These are phyloP conservation scores for Pediacus dermestoides DNA, from an alignment of 2,888 invertebrate genomes.

Conservation along the genomic window DNA sequence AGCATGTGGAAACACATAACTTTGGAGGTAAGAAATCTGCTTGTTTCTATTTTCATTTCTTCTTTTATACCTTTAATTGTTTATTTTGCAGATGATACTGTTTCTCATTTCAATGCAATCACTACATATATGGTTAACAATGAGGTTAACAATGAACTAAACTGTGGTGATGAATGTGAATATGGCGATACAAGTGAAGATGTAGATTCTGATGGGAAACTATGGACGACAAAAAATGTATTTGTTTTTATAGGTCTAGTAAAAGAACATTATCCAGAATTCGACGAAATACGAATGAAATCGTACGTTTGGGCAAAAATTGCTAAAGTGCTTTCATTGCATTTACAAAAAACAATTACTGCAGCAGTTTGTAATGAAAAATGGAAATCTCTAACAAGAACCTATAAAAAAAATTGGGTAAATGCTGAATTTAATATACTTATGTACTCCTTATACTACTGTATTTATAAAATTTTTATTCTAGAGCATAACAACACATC, in stretches of 20 bases:
- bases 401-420: slow-evolving; percentile 2
- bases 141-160: background rate
- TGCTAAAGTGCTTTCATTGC: background rate
- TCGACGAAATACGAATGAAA: slow-evolving; percentile 2
- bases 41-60: background rate
- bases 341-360: background rate
- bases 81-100: background rate
- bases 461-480: background rate
- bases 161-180: background rate
- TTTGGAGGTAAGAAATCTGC: background rate
- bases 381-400: slow-evolving; percentile 1
- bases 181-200: background rate
- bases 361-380: slow-evolving; percentile 1
- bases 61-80: background rate
- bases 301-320: background rate
- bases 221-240: background rate
- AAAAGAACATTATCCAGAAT: background rate
- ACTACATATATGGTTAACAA: background rate
- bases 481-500: background rate
- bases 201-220: background rate
- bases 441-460: background rate
- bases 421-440: background rate
- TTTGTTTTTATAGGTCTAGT: background rate
- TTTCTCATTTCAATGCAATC: background rate
- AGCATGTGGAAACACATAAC: background rate